Evolutionary conservation across 2,888 invertebrate genomes (phyloP).

Genomic region (Protodeltote pygarga): DNA sequence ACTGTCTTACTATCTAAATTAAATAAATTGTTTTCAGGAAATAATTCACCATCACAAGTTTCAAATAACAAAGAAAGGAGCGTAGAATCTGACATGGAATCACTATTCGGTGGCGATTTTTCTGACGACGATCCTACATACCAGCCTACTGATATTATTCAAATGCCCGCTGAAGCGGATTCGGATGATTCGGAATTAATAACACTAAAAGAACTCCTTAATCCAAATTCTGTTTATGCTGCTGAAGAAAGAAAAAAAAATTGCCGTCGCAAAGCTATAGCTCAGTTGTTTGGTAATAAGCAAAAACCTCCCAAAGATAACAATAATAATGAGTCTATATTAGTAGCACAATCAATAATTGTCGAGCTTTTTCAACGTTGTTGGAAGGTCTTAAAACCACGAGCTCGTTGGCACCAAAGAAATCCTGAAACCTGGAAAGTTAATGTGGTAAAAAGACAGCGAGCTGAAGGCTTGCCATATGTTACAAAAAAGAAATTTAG

Average conservation of each 20-base stretch:
- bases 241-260: conserved; percentile 1
- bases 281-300: conserved; percentile 1
- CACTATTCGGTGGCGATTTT: conserved; percentile 1
- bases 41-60: conserved; percentile 1
- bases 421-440: conserved; percentile 3
- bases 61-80: conserved; percentile 1
- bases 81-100: conserved; percentile 3
- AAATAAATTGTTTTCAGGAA: conserved; percentile 2
- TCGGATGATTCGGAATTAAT: conserved; percentile 1
- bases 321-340: conserved; percentile 2
- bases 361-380: conserved; percentile 2
- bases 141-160: conserved; percentile 1
- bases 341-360: conserved; percentile 1
- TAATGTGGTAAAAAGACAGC: too few relatives aligned
- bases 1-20: conserved; percentile 7
- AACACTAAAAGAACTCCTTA: conserved; percentile 1
- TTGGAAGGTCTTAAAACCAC: conserved; percentile 6
- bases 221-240: conserved; percentile 1
- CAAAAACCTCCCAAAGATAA: conserved; percentile 2
- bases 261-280: not conserved
- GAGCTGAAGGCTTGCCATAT: too few relatives aligned
- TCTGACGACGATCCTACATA: conserved; percentile 1
- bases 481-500: not conserved
- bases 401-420: conserved; percentile 4
- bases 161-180: conserved; percentile 1